Percentiles rank a stretch among this genome's conserved stretches.
Evolutionary conservation across 1,140 invertebrate genomes (phyloP).

Genomic region (Zaprionus ornatus): DNA sequence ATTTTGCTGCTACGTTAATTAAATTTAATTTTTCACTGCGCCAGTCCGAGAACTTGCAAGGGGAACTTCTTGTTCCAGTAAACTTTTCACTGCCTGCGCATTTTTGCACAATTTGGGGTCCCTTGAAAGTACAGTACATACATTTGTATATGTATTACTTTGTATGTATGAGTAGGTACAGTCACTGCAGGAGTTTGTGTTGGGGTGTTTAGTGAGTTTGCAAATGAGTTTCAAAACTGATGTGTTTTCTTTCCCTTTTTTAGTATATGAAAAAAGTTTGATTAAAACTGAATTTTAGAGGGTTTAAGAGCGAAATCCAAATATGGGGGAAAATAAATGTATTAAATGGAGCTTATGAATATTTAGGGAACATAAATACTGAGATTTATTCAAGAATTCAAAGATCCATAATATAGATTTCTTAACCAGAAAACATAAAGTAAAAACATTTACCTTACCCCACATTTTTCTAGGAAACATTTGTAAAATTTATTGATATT

Average conservation of each 20-base stretch:
- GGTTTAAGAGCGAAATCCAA: background rate
- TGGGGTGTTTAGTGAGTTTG: slow-evolving; percentile 21
- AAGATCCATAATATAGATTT: background rate
- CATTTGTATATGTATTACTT: slow-evolving; percentile 19
- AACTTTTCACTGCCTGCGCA: slow-evolving; percentile 24
- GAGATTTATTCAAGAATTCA: background rate
- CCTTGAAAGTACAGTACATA: slow-evolving; percentile 7
- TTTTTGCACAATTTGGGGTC: slow-evolving; percentile 19
- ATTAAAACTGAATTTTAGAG: slow-evolving; percentile 1
- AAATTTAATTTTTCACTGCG: slow-evolving; percentile 47
- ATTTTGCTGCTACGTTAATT: slow-evolving; percentile 51
- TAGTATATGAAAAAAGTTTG: slow-evolving; percentile 40
- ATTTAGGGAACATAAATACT: background rate
- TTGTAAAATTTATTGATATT: slow-evolving; percentile 56
- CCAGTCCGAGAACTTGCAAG: slow-evolving; percentile 15
- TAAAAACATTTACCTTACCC: background rate
- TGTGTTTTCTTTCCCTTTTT: slow-evolving; percentile 1
- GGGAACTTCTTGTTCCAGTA: slow-evolving; percentile 25
- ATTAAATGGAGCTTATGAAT: background rate
- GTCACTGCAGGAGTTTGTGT: slow-evolving; percentile 9
- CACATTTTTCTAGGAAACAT: slow-evolving; percentile 47
- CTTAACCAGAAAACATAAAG: background rate
- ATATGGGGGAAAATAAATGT: background rate
- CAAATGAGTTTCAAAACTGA: slow-evolving; percentile 32
- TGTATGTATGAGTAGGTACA: slow-evolving; percentile 5